phyloP scores from a whole-genome alignment of 1,140 invertebrate species.

The Calycopis cecrops region DNA sequence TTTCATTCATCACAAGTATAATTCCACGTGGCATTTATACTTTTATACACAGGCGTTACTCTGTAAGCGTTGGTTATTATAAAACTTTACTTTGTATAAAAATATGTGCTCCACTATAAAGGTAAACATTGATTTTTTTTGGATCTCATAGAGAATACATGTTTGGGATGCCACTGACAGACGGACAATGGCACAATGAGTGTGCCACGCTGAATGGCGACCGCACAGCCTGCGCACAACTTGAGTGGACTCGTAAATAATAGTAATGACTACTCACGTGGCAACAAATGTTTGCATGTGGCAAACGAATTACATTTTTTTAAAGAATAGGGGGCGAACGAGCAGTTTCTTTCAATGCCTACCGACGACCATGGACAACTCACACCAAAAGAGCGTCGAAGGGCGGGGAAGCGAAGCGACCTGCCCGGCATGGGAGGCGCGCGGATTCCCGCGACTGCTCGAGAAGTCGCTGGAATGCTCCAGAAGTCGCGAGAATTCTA shows the following conservation, averaged over 20 bases:
- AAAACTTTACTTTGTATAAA: conserved; percentile 68
- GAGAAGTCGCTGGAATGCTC: too few species aligned
- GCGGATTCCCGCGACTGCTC: too few species aligned
- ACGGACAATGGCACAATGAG: conserved; percentile 60
- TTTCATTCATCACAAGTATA: conserved; percentile 65
- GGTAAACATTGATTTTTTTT: conserved; percentile 72
- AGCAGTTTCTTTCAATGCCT: too few species aligned
- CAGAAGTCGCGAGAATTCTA: too few species aligned
- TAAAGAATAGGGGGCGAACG: too few species aligned
- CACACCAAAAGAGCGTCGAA: too few species aligned
- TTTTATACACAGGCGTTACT: conserved; percentile 69
- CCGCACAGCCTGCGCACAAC: conserved; percentile 54
- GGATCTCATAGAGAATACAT: conserved; percentile 57
- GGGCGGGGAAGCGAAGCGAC: too few species aligned
- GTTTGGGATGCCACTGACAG: conserved; percentile 66
- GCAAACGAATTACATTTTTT: too few species aligned
- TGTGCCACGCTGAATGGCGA: conserved; percentile 58
- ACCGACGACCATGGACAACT: too few species aligned
- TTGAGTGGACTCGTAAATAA: conserved; percentile 44
- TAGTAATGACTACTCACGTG: conserved; percentile 31
- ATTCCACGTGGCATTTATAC: conserved; percentile 52
- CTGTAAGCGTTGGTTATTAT: conserved; percentile 70
- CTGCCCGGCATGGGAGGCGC: too few species aligned
- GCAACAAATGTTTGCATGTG: background rate
- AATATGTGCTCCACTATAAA: conserved; percentile 71